phyloP scores from a whole-genome alignment of 1,140 invertebrate species.

The Elymnias hypermnestra region DNA sequence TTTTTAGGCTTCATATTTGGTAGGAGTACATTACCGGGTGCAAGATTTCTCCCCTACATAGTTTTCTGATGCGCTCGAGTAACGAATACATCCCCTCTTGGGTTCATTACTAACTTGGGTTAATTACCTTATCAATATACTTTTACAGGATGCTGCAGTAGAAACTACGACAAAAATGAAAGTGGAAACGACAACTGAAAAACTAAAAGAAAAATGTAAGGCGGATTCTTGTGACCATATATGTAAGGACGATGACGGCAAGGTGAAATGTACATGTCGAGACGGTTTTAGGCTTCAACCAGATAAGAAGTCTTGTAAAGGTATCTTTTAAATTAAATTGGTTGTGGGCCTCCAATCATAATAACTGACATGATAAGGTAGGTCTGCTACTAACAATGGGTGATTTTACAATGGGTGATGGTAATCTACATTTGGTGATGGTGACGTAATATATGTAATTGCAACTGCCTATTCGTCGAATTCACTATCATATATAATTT shows the following conservation, averaged over 20 bases:
- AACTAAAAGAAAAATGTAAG: constrained; percentile 62
- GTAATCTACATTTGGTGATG: no score
- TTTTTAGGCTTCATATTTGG: no score
- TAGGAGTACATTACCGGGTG: no score
- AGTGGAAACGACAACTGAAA: constrained; percentile 23
- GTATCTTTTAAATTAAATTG: constrained; percentile 28
- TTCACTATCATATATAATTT: no score
- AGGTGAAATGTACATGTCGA: constrained; percentile 78
- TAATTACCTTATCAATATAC: not conserved
- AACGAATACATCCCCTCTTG: no score
- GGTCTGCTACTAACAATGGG: constrained; percentile 14
- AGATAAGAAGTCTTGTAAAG: constrained; percentile 81
- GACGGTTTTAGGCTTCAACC: constrained; percentile 81
- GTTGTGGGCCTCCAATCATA: constrained; percentile 8
- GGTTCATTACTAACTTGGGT: no score
- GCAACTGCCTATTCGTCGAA: no score
- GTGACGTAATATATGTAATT: no score
- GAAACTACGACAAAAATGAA: constrained; percentile 36
- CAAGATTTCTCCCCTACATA: no score
- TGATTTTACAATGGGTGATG: not conserved
- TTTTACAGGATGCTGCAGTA: constrained; percentile 41
- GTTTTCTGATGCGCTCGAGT: no score
- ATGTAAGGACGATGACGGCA: constrained; percentile 78
- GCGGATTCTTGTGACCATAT: constrained; percentile 81
- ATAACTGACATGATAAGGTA: constrained; percentile 9